Base-by-base conservation (phyloP, 2,888 invertebrate species). In the Sabellastarte sp. region DNA sequence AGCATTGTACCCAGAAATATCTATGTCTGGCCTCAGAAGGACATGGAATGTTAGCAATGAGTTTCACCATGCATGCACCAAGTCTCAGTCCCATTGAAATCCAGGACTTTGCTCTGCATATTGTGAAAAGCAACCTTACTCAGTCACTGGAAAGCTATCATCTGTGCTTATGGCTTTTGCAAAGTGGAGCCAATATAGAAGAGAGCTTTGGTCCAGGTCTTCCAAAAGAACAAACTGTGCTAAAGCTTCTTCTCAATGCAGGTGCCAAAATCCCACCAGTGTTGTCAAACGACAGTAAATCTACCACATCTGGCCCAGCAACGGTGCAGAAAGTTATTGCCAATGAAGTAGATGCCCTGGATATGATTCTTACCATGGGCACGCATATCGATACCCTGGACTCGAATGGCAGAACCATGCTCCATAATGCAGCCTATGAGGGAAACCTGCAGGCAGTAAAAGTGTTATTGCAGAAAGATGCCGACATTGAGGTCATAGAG, bases 1-100 rank as follows among this genome's bases (percentile, higher is more conserved):
- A 97, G 84, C 95, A 97, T 80, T 95, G 96, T 83, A 97, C 96
- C 1, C 91, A 94, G 74, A 92, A 94, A 74, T 97, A 94, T 84
- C 87, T 96, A 70, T 96, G 84, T 69, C 72, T 67, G 61, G 79
- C 92, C 5, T 87, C 89, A 59, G 92, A 93, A 74, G 96, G 96
- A 0, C 95, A 96, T 83, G 91, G 79, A 3, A 78, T 81, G 78
- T 65, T 82, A 59, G 80, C 81, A 31, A 91, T 94, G 89, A 79
- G 84, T 68, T 83, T 93, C 59, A 82, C 86, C 88, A 90, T 59
- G 84, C 91, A 57, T 88, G 85, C 84, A 20, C 28, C 78, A 41
- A 74, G 79, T 32, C 81, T 87, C 32, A 74, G 77, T 4, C 74
- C 84, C 20, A 74, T 76, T 32, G 68, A 72, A 29, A 50, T 87